Conservation (phyloP, 2,797 vertebrate genomes). For the Anableps anableps region DNA sequence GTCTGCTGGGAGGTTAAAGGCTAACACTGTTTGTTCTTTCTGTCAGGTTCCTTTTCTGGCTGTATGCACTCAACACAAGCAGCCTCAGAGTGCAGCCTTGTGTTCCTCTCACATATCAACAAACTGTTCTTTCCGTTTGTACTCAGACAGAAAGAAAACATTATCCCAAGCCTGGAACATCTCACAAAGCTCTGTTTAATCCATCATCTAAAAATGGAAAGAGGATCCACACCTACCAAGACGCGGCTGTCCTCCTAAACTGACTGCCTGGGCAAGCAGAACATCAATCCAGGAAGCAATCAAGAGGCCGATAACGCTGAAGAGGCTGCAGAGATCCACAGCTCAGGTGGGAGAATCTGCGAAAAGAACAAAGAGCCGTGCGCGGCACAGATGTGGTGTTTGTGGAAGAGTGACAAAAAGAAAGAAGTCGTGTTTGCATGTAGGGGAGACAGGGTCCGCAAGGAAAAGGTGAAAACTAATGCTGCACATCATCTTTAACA, state of each 20-base stretch:
- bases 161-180: not conserved
- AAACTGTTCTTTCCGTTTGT: not conserved
- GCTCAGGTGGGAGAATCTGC: not conserved
- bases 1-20: constrained; percentile 12
- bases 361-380: no score
- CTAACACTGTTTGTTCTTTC: not conserved
- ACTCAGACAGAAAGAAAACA: not conserved
- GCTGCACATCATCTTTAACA: no score
- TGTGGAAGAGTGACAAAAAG: no score
- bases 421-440: not conserved
- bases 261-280: no score
- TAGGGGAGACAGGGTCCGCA: not conserved
- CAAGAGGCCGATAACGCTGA: no score
- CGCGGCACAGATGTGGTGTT: no score
- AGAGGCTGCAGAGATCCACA: no score
- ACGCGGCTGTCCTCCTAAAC: no score
- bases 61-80: not conserved
- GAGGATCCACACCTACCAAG: no score
- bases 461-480: no score
- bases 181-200: not conserved
- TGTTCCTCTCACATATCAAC: not conserved
- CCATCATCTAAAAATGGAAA: no score
- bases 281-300: no score
- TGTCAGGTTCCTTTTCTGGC: not conserved
- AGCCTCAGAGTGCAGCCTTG: not conserved